Conservation (phyloP, 2,113 vertebrate genomes). For the Cyphomyrus plagiostoma region DNA sequence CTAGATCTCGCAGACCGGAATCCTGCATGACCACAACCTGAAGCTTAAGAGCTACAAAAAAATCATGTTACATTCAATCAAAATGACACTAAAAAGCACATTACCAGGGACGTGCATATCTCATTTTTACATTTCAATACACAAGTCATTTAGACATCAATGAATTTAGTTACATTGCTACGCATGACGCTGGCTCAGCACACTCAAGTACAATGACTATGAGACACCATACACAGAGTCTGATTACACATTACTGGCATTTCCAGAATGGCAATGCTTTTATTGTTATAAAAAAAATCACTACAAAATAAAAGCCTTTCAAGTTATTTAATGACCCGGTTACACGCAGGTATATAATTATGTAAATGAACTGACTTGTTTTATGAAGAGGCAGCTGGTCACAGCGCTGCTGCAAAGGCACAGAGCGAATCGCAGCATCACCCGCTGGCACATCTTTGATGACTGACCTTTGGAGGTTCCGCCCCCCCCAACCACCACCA, state of each 20-base stretch:
- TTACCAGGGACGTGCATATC: not conserved
- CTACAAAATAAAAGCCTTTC: not conserved
- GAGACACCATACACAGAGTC: not conserved
- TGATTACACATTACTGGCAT: not conserved
- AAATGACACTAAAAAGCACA: not conserved
- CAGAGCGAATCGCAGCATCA: not conserved
- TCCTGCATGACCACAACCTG: not conserved
- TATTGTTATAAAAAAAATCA: not conserved
- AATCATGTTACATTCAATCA: not conserved
- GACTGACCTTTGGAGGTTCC: conserved; percentile 16
- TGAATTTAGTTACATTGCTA: not conserved
- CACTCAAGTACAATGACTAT: not conserved
- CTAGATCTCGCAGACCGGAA: not conserved
- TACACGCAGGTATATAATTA: not conserved
- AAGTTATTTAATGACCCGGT: not conserved
- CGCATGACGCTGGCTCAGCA: not conserved
- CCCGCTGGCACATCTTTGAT: conserved; percentile 10
- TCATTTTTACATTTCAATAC: not conserved
- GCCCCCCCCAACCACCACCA: not conserved
- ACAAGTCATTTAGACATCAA: not conserved
- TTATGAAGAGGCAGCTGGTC: conserved; percentile 6
- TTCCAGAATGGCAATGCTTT: not conserved
- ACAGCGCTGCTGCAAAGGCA: not conserved
- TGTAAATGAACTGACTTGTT: not conserved
- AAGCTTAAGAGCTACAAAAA: not conserved